Percentiles rank a stretch among this genome's conserved stretches.
Conservation (phyloP, 1,140 invertebrate genomes). For the Mactra quadrangularis region DNA sequence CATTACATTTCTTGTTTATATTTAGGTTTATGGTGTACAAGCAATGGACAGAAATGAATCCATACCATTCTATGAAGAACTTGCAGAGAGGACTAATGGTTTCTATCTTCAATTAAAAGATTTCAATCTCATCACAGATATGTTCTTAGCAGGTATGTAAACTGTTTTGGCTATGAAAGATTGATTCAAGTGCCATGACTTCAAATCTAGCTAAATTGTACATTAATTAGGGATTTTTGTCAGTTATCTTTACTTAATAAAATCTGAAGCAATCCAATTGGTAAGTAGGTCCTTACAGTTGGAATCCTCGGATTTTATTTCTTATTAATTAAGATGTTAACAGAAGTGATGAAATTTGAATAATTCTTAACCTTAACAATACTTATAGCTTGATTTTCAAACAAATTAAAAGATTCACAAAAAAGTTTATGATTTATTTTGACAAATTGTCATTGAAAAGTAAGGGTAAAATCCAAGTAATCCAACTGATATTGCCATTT, state of each 20-base stretch:
- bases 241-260: too few relatives aligned
- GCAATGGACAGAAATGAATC: slow-evolving; percentile 52
- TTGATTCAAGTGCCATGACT: background rate
- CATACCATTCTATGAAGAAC: slow-evolving; percentile 73
- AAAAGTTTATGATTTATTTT: background rate
- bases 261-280: too few relatives aligned
- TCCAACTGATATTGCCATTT: background rate
- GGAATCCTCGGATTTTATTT: too few relatives aligned
- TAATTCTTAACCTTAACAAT: too few relatives aligned
- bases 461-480: too few relatives aligned
- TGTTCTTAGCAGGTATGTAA: slow-evolving; percentile 79
- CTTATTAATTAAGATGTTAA: background rate
- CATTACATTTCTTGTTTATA: too few relatives aligned
- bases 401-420: too few relatives aligned
- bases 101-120: slow-evolving; percentile 72
- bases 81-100: slow-evolving; percentile 75
- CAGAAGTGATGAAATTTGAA: background rate
- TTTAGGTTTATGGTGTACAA: slow-evolving; percentile 78
- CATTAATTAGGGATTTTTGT: too few relatives aligned
- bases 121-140: slow-evolving; percentile 79
- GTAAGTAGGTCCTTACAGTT: too few relatives aligned
- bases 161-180: background rate
- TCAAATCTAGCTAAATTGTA: background rate
- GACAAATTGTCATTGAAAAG: too few relatives aligned
- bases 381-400: too few relatives aligned